Evolutionary conservation across 2,888 invertebrate genomes (phyloP), one percentile per base, ranked within the genome.

Genomic region (Ormia ochracea): DNA sequence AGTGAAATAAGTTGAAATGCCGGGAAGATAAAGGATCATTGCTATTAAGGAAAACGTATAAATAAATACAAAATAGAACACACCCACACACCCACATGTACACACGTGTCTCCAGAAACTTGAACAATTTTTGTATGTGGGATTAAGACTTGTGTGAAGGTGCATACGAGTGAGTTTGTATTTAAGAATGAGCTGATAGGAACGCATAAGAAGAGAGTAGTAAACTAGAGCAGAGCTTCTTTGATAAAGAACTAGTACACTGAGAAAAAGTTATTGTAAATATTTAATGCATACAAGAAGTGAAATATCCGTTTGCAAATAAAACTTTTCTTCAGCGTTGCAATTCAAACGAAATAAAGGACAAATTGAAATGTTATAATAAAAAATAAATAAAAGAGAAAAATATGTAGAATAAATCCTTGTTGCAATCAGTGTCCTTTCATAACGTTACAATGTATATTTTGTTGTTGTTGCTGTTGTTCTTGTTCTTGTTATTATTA

Each of bases 401-500:
- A 31, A 26, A 58, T 23, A 66, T 36, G 33, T 65, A 45, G 48
- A 63, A 65, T 45, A 68, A 80, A 80, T 80, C 76, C 80, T 61
- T 76, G 66, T 65, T 76, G 76, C 72, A 80, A 80, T 73, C 80
- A 80, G 76, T 76, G 80, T 80, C 80, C 80, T 63, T 80, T 80
- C 80, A 80, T 68, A 68, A 66, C 58, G 59, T 54, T 65, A 58
- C 7, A 36, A 9, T 23, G 50, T 14, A 28, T 41, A 41, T 52
- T 36, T 65, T 63, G 14, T 26, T 54, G 10, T 54, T 63, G 9
- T 33, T 52, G 12, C n/a, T 56, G n/a, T 31, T 36, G 3, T 50
- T 70, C 14, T 45, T 45, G 10, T 31, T 56, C 4, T 38, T n/a
- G 14, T 68, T n/a, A n/a, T n/a, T n/a, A n/a, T n/a, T n/a, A n/a